Evolutionary conservation across 1,140 invertebrate species (phyloP).

Genomic region (Caenorhabditis inopinata): DNA sequence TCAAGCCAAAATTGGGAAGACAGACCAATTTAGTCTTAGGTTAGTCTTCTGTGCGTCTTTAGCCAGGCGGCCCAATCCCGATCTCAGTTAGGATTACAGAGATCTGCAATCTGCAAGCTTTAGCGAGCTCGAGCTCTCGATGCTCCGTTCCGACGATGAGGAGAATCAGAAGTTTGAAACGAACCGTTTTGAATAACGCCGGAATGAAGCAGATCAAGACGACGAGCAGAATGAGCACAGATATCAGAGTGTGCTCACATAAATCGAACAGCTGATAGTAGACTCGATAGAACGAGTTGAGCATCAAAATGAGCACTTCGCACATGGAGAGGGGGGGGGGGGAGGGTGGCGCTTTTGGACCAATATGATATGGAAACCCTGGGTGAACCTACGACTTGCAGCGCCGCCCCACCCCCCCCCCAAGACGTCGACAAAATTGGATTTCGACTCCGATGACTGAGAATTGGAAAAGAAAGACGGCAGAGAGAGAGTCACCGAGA

Average conservation of each 20-base stretch:
- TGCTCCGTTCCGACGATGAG: too few relatives aligned
- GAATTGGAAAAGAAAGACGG: neutral
- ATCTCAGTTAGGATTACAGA: too few relatives aligned
- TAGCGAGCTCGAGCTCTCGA: too few relatives aligned
- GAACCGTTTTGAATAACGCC: slow-evolving; percentile 33
- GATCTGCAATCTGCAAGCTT: too few relatives aligned
- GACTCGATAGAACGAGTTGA: slow-evolving; percentile 45
- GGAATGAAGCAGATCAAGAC: slow-evolving; percentile 39
- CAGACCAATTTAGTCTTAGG: too few relatives aligned
- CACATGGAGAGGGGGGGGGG: slow-evolving; percentile 12
- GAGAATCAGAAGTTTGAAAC: too few relatives aligned
- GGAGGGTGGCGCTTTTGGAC: too few relatives aligned
- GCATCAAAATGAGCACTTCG: slow-evolving; percentile 43
- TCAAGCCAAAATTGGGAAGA: too few relatives aligned
- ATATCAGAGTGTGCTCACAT: slow-evolving; percentile 45
- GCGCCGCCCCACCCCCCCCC: too few relatives aligned
- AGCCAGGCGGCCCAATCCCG: too few relatives aligned
- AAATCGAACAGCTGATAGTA: slow-evolving; percentile 49
- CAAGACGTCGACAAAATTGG: neutral
- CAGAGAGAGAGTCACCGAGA: neutral
- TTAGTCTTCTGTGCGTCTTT: too few relatives aligned
- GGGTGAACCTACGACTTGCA: neutral
- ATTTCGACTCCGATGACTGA: slow-evolving; percentile 3
- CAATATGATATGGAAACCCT: too few relatives aligned
- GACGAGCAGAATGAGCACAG: slow-evolving; percentile 24